Base-by-base conservation (phyloP, 2,113 vertebrate species). In the Oryzias celebensis region DNA sequence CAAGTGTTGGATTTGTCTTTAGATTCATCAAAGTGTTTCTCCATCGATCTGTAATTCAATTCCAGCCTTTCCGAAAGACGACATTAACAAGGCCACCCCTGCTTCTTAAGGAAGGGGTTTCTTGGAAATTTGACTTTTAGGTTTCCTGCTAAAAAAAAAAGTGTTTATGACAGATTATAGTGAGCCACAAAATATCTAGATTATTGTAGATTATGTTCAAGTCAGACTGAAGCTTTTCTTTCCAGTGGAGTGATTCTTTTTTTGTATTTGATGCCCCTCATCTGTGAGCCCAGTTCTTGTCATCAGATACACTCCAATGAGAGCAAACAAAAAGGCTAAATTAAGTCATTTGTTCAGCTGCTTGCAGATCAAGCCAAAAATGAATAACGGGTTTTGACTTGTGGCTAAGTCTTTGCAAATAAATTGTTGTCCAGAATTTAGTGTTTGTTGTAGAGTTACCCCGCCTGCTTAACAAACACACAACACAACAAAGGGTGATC, bases 301-400 rank as follows among this genome's bases (percentile, higher is more conserved):
- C 54, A 52, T 52, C 58, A 44, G 24, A 0, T 22, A 36, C 51
- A 64, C 51, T 31, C 45, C 8, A 12, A 36, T 6, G 26, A 68
- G n/a, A 44, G 24, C 22, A 68, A 48, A 67, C 16, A 57, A 52
- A 62, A 52, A 14, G 43, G 36, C 17, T 42, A 57, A 5, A 62
- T 58, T 23, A 44, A 57, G 31, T 57, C 36, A 56, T 50, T 58
- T 22, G 22, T 65, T 7, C 31, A 12, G 56, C 31, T 48, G 22
- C 3, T 15, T 50, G 24, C 42, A 46, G 43, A 36, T 12, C 24
- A 22, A 20, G 12, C 36, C 16, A 57, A 26, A 46, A 17, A 59
- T 55, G 31, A 65, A 49, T 52, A 52, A 45, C 41, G n/a, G 45
- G 20, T 43, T 76, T 52, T 52, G 36, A 57, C 45, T 65, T 65